Percentiles rank a stretch among this genome's conserved stretches.
phyloP scores from a whole-genome alignment of 2,888 invertebrate genomes.

The Chrysolina americana region DNA sequence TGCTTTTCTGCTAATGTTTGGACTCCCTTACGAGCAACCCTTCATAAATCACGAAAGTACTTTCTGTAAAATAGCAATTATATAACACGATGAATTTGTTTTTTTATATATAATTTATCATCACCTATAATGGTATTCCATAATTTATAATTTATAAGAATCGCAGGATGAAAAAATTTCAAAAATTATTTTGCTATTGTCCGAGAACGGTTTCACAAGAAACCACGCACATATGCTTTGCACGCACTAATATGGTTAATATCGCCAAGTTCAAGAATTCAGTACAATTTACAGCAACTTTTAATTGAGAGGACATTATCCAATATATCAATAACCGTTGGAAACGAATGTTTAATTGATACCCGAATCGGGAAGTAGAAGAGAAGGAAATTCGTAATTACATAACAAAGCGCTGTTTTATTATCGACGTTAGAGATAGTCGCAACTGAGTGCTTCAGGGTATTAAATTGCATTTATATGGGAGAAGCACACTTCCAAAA shows the following conservation, averaged over 20 bases:
- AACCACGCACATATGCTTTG: not conserved
- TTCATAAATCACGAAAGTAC: no score
- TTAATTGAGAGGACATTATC: not conserved
- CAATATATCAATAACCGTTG: slow-evolving; percentile 23
- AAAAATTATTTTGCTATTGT: no score
- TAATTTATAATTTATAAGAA: no score
- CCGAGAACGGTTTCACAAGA: no score
- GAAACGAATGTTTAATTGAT: slow-evolving; percentile 41
- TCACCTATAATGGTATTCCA: no score
- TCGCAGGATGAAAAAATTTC: no score
- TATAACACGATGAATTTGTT: no score
- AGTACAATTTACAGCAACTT: not conserved
- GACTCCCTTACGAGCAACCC: no score
- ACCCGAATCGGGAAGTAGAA: slow-evolving; percentile 31
- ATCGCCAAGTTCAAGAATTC: not conserved
- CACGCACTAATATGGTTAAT: not conserved
- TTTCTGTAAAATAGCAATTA: no score
- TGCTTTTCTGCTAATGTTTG: no score
- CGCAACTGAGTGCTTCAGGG: not conserved
- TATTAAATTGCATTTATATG: not conserved
- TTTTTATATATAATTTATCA: no score
- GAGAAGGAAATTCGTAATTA: slow-evolving; percentile 19
- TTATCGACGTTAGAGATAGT: not conserved
- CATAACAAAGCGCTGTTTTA: slow-evolving; percentile 5
- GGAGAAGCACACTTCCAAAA: not conserved